Base-by-base conservation (phyloP, 2,888 invertebrate genomes). In the Crematogaster levior region DNA sequence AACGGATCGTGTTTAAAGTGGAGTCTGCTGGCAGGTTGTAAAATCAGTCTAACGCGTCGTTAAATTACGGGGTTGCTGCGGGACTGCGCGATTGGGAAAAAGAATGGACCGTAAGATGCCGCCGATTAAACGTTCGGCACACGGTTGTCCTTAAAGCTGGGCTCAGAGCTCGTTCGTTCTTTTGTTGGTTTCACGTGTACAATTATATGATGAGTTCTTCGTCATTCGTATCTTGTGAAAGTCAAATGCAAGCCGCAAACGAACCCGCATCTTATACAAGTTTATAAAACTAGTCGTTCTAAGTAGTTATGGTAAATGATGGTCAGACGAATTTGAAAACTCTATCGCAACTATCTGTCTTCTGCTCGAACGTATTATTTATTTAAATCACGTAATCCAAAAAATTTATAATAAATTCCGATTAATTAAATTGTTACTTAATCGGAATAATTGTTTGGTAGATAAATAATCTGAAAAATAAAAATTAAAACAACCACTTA, bases 41-140 rank as follows among this genome's bases (percentile, higher is more conserved):
- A 87, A 87, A 81, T 85, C 81, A 63, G 79, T 58, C 68, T 85
- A 86, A 88, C 86, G 73, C 83, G 83, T 61, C 60, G 68, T 58
- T 82, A 60, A 86, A 83, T 85, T 88, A 88, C 81, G 81, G 79
- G 70, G 56, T 48, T 83, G 60, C 65, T 60, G 18, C 40, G 27
- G 30, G 53, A n/a, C 51, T 40, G 65, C 46, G 34, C 37, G 24
- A 48, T 6, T 24, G 9, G 24, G 75, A 70, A 82, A 79, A 72
- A 46, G 61, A 48, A 79, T 82, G 40, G 53, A 37, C 37, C 60
- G 60, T 53, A 21, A 77, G 66, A 77, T 51, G 66, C 66, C 27
- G 40, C 30, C 40, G 75, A 66, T 77, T 66, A 77, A 77, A 66
- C 53, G 27, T 77, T 53, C 40, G 12, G 48, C 24, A 56, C 56